phyloP scores from a whole-genome alignment of 2,113 vertebrate species.

The Amblyopsis rosae region DNA sequence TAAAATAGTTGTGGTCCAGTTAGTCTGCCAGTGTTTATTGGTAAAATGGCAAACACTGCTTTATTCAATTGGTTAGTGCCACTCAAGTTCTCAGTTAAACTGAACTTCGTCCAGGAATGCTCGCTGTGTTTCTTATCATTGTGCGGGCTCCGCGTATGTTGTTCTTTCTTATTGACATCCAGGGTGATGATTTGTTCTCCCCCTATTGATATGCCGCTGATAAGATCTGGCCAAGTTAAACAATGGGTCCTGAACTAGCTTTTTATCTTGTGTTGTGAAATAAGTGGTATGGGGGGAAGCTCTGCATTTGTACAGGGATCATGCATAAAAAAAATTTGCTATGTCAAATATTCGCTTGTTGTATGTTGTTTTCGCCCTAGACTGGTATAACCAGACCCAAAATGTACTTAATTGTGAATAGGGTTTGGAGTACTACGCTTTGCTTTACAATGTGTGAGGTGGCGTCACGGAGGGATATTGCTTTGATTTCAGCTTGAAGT shows the following conservation, averaged over 20 bases:
- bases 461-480: too few species aligned
- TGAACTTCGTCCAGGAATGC: conserved; percentile 37
- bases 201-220: conserved; percentile 1
- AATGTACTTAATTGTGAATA: too few species aligned
- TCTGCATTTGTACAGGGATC: not conserved
- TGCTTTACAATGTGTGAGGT: too few species aligned
- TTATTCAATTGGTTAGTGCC: too few species aligned
- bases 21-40: too few species aligned
- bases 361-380: too few species aligned
- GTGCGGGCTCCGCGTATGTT: conserved; percentile 9
- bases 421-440: too few species aligned
- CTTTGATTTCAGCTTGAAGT: too few species aligned
- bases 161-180: conserved; percentile 46
- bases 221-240: conserved; percentile 4
- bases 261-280: conserved; percentile 41
- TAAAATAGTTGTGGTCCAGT: too few species aligned
- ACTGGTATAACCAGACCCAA: too few species aligned
- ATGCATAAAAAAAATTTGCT: not conserved
- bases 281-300: not conserved
- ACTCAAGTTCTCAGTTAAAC: not conserved
- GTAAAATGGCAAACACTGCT: too few species aligned
- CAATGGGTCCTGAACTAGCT: conserved; percentile 15
- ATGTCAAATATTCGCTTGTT: too few species aligned
- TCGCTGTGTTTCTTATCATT: conserved; percentile 43
- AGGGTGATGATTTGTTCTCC: conserved; percentile 31